Base-by-base conservation (phyloP, 2,113 vertebrate genomes). In the Pelecanus crispus region DNA sequence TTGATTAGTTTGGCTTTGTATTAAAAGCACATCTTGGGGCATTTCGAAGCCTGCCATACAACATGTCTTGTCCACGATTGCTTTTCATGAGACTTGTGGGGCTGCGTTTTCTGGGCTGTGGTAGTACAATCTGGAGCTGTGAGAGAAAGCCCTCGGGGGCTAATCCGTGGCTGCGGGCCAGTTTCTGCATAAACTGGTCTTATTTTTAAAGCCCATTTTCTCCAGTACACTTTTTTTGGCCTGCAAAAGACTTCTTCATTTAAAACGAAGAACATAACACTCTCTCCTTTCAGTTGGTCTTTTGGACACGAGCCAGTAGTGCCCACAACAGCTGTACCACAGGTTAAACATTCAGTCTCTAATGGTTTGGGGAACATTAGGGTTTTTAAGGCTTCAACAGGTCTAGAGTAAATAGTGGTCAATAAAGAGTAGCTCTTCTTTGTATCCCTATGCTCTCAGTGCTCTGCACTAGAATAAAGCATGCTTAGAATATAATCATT, bases 181-280 rank as follows among this genome's bases (percentile, higher is more conserved):
- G 86, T 74, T 81, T 93, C 94, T 91, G 95, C 96, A 97, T 94
- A 97, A 97, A 97, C 95, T 92, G 96, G 95, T 75, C 94, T 90
- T 97, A 97, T 89, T 98, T 97, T 97, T 93, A 92, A 95, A 92
- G 96, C 87, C 95, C 92, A 93, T 93, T 94, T 97, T 97, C 79
- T 91, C 96, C 89, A 92, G 80, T 94, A 91, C 90, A 95, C 85
- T 96, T 90, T 95, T 97, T 95, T 94, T 95, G 85, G 94, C 96
- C 94, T 95, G 96, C 95, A 97, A 97, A 95, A 97, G 95, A 93
- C 94, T 97, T 98, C 97, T 98, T 98, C 97, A 96, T 97, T 97
- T 96, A 95, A 95, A 96, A 92, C 25, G 88, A 87, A 92, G 73
- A 89, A 96, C 92, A 50, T 97, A 98, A 98, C 97, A 97, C 92